Conservation (phyloP, 2,888 invertebrate genomes). For the Drosophila antonietae region DNA sequence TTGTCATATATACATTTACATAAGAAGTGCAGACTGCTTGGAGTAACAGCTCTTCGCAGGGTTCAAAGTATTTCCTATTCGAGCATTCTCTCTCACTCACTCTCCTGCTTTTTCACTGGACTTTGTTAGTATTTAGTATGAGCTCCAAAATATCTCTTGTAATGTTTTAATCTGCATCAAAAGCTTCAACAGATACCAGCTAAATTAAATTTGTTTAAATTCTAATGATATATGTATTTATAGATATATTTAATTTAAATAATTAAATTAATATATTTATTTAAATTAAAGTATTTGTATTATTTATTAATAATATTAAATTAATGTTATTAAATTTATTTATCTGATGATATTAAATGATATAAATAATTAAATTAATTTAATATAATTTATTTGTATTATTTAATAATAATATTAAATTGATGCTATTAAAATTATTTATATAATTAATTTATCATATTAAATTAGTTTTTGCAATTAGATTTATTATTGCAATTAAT, state of each 20-base stretch:
- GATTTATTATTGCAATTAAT: not conserved
- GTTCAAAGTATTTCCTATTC: not conserved
- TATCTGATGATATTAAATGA: not conserved
- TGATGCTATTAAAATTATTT: too few species aligned
- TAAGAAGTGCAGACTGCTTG: not conserved
- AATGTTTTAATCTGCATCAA: not conserved
- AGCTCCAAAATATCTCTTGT: not conserved
- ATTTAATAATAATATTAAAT: too few species aligned
- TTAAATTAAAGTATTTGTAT: too few species aligned
- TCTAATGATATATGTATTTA: too few species aligned
- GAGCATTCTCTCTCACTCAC: not conserved
- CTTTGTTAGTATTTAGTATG: not conserved
- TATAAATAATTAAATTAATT: not conserved
- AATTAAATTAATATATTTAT: too few species aligned
- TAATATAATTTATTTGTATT: too few species aligned
- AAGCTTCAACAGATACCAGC: not conserved
- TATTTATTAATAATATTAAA: too few species aligned
- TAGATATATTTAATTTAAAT: too few species aligned
- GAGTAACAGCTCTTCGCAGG: not conserved
- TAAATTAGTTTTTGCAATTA: too few species aligned
- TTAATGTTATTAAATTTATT: too few species aligned
- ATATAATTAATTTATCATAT: too few species aligned
- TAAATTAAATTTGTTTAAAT: not conserved
- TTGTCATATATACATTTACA: not conserved
- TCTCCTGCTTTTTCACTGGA: not conserved